These are phyloP conservation scores for Nyctereutes procyonoides DNA, from an alignment of 2,113 vertebrate genomes.

Conservation along the genomic window DNA sequence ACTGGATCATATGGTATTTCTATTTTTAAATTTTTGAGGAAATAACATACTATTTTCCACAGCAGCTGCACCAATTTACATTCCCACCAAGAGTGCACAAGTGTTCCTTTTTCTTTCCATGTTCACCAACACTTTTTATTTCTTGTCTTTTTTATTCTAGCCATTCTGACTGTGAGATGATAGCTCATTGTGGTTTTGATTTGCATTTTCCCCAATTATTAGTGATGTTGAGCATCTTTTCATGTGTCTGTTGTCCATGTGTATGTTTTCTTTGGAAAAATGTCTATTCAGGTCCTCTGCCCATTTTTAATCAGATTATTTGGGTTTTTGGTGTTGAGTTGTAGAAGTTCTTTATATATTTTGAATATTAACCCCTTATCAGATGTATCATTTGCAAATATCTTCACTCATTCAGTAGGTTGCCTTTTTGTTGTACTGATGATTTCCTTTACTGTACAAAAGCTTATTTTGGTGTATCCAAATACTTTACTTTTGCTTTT, in stretches of 20 bases:
- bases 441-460: background rate
- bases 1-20: background rate
- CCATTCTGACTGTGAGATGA: background rate
- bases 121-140: background rate
- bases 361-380: background rate
- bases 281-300: background rate
- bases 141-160: background rate
- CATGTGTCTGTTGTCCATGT: background rate
- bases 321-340: background rate
- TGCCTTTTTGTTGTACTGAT: background rate
- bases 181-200: background rate
- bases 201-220: background rate
- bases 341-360: background rate
- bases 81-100: background rate
- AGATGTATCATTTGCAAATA: background rate
- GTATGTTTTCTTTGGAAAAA: background rate
- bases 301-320: background rate
- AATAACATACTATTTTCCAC: background rate
- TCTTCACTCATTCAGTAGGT: background rate
- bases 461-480: background rate
- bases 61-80: background rate
- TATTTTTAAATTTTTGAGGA: background rate
- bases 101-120: background rate
- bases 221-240: background rate
- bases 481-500: background rate